Conservation (phyloP, 2,113 vertebrate genomes). For the Hucho hucho region DNA sequence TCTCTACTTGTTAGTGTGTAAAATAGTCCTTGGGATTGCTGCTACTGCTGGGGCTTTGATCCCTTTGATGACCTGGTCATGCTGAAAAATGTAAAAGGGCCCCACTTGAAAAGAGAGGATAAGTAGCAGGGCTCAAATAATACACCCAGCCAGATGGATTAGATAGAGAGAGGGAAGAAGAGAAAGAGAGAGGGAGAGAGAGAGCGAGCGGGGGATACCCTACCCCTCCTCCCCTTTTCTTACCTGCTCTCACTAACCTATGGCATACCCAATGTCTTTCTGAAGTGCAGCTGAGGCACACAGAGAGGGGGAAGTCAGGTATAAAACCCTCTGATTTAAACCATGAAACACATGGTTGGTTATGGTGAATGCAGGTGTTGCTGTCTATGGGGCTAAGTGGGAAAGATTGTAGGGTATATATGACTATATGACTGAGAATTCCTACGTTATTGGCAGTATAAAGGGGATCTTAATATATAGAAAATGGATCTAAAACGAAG, state of each 20-base stretch:
- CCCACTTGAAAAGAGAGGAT: constrained; percentile 58
- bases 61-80: constrained; percentile 54
- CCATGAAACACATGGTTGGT: too few species aligned
- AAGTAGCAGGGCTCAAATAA: constrained; percentile 59
- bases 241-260: too few species aligned
- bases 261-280: constrained; percentile 31
- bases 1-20: constrained; percentile 59
- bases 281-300: constrained; percentile 45
- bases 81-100: constrained; percentile 49
- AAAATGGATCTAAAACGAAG: too few species aligned
- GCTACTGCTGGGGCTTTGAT: constrained; percentile 53
- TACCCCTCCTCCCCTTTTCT: too few species aligned
- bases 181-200: constrained; percentile 17
- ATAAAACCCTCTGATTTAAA: too few species aligned
- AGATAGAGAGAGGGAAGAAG: constrained; percentile 29
- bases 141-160: constrained; percentile 57
- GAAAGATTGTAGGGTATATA: too few species aligned
- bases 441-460: too few species aligned
- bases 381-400: too few species aligned
- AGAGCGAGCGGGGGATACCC: too few species aligned
- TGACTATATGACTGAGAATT: too few species aligned
- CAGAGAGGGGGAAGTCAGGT: constrained; percentile 12
- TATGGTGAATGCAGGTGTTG: too few species aligned
- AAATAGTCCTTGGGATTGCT: constrained; percentile 47
- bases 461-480: too few species aligned